Conservation (phyloP, 1,140 invertebrate species). For the Microplitis mediator region DNA sequence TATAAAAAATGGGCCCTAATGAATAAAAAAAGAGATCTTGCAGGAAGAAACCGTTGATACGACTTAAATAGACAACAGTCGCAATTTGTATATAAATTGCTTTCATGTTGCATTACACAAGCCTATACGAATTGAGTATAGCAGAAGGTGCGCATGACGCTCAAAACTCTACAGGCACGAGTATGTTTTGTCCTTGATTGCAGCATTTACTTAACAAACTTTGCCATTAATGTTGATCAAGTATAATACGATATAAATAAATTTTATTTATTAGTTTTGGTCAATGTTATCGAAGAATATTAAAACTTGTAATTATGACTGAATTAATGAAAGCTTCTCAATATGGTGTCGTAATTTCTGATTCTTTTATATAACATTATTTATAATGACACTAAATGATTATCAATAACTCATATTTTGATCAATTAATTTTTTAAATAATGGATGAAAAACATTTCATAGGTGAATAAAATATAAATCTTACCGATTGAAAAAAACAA, state of each 20-base stretch:
- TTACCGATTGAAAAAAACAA: constrained; percentile 52
- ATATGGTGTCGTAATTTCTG: constrained; percentile 25
- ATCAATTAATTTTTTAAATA: background rate
- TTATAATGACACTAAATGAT: background rate
- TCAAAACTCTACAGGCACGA: background rate
- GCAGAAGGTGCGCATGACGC: constrained; percentile 11
- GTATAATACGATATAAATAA: background rate
- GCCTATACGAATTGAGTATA: constrained; percentile 10
- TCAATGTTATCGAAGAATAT: no score
- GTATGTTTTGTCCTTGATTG: constrained; percentile 10
- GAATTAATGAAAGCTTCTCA: background rate
- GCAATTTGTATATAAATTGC: background rate
- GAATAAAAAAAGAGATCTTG: background rate
- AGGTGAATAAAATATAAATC: constrained; percentile 25
- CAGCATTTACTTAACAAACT: background rate
- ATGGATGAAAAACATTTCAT: background rate
- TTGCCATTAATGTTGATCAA: background rate
- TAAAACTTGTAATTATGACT: background rate
- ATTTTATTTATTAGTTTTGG: background rate
- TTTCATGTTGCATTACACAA: constrained; percentile 11
- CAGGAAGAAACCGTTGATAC: background rate
- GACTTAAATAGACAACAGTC: background rate
- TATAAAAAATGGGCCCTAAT: background rate
- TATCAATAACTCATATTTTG: background rate
- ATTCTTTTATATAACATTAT: constrained; percentile 4